phyloP scores from a whole-genome alignment of 2,888 invertebrate species.

The Lasioglossum malachurum region DNA sequence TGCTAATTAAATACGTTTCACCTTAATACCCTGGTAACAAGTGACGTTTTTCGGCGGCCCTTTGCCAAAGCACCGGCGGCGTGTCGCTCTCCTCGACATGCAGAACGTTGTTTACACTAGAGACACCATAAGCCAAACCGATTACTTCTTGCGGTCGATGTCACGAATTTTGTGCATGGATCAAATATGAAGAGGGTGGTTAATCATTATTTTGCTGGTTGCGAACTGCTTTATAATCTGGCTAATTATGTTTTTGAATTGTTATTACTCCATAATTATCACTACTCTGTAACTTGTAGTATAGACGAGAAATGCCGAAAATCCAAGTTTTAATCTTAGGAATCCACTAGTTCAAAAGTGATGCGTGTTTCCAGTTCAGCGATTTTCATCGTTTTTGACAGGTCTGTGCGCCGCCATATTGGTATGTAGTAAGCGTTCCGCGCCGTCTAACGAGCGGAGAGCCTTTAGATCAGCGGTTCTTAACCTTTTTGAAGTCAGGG shows the following conservation, averaged over 20 bases:
- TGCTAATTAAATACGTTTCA: slow-evolving; percentile 49
- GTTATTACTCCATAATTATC: background rate
- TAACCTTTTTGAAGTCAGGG: too few species aligned
- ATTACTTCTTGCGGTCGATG: background rate
- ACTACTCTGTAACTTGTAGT: too few species aligned
- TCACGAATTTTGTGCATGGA: background rate
- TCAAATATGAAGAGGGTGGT: background rate
- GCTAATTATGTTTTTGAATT: too few species aligned
- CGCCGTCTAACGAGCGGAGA: too few species aligned
- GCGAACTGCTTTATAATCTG: background rate
- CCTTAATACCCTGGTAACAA: slow-evolving; percentile 36
- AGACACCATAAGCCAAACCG: background rate
- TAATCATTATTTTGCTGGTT: background rate
- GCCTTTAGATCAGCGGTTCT: too few species aligned
- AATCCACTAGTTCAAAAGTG: too few species aligned
- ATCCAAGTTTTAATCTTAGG: too few species aligned
- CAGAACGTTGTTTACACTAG: background rate
- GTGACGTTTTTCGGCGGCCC: background rate
- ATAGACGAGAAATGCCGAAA: too few species aligned
- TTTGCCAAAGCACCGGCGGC: background rate
- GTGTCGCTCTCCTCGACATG: background rate
- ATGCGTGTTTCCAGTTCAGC: too few species aligned
- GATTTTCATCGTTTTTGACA: too few species aligned
- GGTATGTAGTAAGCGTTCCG: too few species aligned
- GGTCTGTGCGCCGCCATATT: too few species aligned